A percentile compares a stretch with the other conserved stretches of the same genome.
Evolutionary conservation across 2,888 invertebrate genomes (phyloP).

Genomic region (Noctua pronuba): DNA sequence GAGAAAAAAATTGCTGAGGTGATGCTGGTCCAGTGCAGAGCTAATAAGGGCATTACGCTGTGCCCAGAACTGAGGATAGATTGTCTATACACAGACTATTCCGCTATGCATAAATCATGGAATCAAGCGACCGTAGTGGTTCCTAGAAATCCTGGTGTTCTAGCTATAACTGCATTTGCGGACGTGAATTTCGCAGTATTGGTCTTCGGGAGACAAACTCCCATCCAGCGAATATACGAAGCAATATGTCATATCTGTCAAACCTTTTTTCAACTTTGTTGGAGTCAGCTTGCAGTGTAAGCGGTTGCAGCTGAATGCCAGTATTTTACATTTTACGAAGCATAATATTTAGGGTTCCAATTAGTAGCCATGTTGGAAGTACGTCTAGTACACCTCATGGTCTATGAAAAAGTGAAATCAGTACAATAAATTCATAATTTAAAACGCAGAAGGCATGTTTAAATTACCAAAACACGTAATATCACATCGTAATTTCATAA

Average conservation of each 20-base stretch:
- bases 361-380: neutral
- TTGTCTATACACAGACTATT: neutral
- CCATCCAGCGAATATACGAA: neutral
- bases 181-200: neutral
- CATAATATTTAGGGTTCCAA: neutral
- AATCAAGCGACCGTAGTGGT: neutral
- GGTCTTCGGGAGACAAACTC: neutral
- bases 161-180: neutral
- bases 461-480: slow-evolving; percentile 9
- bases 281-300: neutral
- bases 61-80: neutral
- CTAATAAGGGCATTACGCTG: neutral
- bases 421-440: neutral
- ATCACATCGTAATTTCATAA: neutral
- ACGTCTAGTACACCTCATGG: neutral
- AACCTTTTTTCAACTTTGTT: neutral
- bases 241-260: too few relatives aligned
- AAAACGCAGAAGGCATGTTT: neutral
- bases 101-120: neutral
- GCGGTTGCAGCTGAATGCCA: neutral
- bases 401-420: neutral
- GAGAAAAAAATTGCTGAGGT: too few relatives aligned
- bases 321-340: neutral
- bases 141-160: neutral
- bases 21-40: neutral